phyloP scores from a whole-genome alignment of 2,888 invertebrate species.

The Kuschelorhynchus macadamiae region DNA sequence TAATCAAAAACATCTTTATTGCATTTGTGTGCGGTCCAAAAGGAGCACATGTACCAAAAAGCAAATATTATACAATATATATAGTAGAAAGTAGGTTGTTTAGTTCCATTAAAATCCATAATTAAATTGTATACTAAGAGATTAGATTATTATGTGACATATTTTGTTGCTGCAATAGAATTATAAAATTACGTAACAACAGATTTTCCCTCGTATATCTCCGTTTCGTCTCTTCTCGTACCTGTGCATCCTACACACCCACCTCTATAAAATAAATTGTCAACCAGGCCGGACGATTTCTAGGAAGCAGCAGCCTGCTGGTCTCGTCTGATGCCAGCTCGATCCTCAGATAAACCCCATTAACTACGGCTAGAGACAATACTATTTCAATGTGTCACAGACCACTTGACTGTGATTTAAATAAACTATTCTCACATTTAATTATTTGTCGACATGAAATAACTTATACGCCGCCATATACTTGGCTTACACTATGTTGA shows the following conservation, averaged over 20 bases:
- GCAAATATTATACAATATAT: too few species aligned
- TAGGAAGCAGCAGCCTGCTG: slow-evolving; percentile 65
- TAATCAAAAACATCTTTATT: too few species aligned
- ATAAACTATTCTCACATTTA: slow-evolving; percentile 49
- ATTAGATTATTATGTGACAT: too few species aligned
- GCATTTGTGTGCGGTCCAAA: too few species aligned
- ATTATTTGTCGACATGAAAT: slow-evolving; percentile 37
- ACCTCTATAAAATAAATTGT: slow-evolving; percentile 70
- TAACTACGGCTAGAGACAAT: slow-evolving; percentile 70
- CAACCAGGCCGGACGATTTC: slow-evolving; percentile 68
- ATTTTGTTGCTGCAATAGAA: too few species aligned
- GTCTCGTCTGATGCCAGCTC: slow-evolving; percentile 48
- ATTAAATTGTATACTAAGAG: too few species aligned
- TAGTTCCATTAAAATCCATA: too few species aligned
- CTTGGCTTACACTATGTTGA: too few species aligned
- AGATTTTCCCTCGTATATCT: slow-evolving; percentile 30
- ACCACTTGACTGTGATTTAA: slow-evolving; percentile 54
- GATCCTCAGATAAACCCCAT: slow-evolving; percentile 68
- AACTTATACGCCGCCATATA: not conserved
- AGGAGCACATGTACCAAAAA: too few species aligned
- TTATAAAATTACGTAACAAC: too few species aligned
- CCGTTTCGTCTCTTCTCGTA: slow-evolving; percentile 45
- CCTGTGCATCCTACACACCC: slow-evolving; percentile 63
- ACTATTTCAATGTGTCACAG: slow-evolving; percentile 70
- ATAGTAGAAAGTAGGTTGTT: too few species aligned